phyloP scores from a whole-genome alignment of 2,113 vertebrate species.

The Oncorhynchus kisutch region DNA sequence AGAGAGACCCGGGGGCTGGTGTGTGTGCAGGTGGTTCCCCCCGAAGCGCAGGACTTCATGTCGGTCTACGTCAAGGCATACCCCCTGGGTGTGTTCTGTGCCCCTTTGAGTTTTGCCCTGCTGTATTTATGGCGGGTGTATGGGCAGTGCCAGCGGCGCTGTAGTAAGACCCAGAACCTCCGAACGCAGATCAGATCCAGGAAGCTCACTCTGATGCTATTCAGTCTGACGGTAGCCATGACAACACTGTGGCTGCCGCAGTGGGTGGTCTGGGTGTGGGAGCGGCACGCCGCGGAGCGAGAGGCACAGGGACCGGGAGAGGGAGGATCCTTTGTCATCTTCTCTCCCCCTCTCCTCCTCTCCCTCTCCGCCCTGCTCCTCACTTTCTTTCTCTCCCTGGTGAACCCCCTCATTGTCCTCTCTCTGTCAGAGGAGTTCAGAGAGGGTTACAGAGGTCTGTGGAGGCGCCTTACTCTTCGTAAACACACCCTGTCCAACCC shows the following conservation, averaged over 20 bases:
- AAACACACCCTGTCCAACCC: constrained; percentile 65
- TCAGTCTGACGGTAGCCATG: constrained; percentile 76
- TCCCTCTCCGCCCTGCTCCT: constrained; percentile 78
- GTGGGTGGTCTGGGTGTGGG: constrained; percentile 86
- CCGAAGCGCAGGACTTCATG: constrained; percentile 71
- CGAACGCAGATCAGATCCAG: constrained; percentile 82
- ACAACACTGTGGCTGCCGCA: constrained; percentile 83
- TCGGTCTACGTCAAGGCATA: constrained; percentile 80
- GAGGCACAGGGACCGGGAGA: constrained; percentile 37
- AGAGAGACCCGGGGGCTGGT: constrained; percentile 54
- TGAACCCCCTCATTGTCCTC: constrained; percentile 84
- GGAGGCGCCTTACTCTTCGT: constrained; percentile 78
- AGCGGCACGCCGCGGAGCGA: constrained; percentile 65
- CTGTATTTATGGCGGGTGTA: constrained; percentile 85
- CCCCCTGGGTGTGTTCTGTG: constrained; percentile 79
- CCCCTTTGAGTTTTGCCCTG: constrained; percentile 77
- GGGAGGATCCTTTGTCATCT: constrained; percentile 17
- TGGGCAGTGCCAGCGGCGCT: constrained; percentile 74
- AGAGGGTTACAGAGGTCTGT: constrained; percentile 79
- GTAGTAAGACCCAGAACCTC: constrained; percentile 81
- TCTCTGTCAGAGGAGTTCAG: constrained; percentile 86
- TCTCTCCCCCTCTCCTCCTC: constrained; percentile 75
- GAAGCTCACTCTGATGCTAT: constrained; percentile 82
- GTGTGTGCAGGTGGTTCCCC: constrained; percentile 74
- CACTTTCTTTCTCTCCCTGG: constrained; percentile 80